These are phyloP conservation scores for Drosophila tripunctata DNA, from an alignment of 2,888 invertebrate genomes.

Conservation along the genomic window DNA sequence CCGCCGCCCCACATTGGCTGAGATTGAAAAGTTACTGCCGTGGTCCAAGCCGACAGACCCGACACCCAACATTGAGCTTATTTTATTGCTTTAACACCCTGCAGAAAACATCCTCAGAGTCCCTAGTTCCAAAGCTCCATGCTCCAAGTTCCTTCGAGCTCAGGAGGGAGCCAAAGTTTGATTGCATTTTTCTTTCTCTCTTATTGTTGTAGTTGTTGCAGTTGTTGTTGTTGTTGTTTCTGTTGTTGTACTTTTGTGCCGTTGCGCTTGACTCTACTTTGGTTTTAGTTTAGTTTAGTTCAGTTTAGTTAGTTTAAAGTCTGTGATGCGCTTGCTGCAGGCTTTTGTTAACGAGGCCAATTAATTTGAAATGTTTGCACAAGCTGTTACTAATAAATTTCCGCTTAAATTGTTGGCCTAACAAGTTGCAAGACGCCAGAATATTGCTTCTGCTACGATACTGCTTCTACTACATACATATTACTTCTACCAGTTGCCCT, in stretches of 20 bases:
- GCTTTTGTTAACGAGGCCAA: conserved; percentile 73
- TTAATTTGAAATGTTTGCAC: conserved; percentile 61
- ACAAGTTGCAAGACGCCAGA: conserved; percentile 35
- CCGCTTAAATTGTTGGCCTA: conserved; percentile 70
- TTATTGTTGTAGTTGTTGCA: background rate
- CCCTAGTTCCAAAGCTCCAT: background rate
- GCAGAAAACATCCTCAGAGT: conserved; percentile 6
- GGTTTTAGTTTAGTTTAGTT: conserved; percentile 34
- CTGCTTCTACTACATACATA: too few relatives aligned
- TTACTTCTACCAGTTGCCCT: conserved; percentile 25
- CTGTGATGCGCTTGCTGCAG: conserved; percentile 50
- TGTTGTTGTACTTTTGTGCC: conserved; percentile 17
- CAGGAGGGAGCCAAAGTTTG: conserved; percentile 61
- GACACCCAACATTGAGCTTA: conserved; percentile 31
- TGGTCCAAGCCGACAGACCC: conserved; percentile 6
- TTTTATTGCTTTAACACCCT: conserved; percentile 77
- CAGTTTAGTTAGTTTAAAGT: conserved; percentile 52
- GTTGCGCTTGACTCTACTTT: conserved; percentile 52
- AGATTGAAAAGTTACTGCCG: conserved; percentile 75
- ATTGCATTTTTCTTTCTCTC: conserved; percentile 59
- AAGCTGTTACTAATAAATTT: conserved; percentile 77
- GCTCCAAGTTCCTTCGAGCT: background rate
- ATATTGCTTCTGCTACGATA: too few relatives aligned
- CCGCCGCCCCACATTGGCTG: conserved; percentile 57
- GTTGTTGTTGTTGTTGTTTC: background rate